These are phyloP conservation scores for Pterostichus madidus DNA, from an alignment of 2,888 invertebrate species.

Conservation along the genomic window DNA sequence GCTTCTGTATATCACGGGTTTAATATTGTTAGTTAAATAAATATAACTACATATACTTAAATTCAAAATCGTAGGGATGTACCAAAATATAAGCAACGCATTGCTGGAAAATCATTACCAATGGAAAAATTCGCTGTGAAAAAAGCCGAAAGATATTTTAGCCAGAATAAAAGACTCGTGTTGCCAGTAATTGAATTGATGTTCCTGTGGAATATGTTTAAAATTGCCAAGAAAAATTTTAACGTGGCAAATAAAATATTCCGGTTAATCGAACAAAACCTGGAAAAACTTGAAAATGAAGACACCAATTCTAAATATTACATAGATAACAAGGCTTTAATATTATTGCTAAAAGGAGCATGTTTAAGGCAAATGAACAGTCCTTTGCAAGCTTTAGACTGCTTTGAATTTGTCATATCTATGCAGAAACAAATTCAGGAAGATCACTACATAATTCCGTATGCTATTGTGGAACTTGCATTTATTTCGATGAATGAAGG, in stretches of 20 bases:
- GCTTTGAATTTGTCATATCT: slow-evolving; percentile 82
- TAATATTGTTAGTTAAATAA: too few relatives aligned
- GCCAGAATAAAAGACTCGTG: slow-evolving; percentile 85
- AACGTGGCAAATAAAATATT: slow-evolving; percentile 82
- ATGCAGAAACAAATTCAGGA: slow-evolving; percentile 87
- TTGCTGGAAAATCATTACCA: slow-evolving; percentile 97
- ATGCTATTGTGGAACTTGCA: slow-evolving; percentile 91
- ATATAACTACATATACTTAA: too few relatives aligned
- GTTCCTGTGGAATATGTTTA: slow-evolving; percentile 96
- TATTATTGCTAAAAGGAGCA: slow-evolving; percentile 89
- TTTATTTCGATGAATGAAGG: slow-evolving; percentile 87
- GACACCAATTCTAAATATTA: slow-evolving; percentile 78
- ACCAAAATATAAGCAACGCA: slow-evolving; percentile 90
- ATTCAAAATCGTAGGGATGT: slow-evolving; percentile 81
- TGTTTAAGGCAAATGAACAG: slow-evolving; percentile 89
- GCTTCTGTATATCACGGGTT: too few relatives aligned
- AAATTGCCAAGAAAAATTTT: slow-evolving; percentile 86
- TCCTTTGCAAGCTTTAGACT: slow-evolving; percentile 88
- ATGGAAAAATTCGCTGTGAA: slow-evolving; percentile 98
- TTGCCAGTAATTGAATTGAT: slow-evolving; percentile 93
- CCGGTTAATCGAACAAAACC: slow-evolving; percentile 81
- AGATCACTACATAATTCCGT: slow-evolving; percentile 92
- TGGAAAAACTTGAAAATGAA: slow-evolving; percentile 72
- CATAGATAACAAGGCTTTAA: slow-evolving; percentile 86
- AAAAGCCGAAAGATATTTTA: slow-evolving; percentile 88